phyloP scores from a whole-genome alignment of 1,140 invertebrate species.

The Diorhabda elongata region DNA sequence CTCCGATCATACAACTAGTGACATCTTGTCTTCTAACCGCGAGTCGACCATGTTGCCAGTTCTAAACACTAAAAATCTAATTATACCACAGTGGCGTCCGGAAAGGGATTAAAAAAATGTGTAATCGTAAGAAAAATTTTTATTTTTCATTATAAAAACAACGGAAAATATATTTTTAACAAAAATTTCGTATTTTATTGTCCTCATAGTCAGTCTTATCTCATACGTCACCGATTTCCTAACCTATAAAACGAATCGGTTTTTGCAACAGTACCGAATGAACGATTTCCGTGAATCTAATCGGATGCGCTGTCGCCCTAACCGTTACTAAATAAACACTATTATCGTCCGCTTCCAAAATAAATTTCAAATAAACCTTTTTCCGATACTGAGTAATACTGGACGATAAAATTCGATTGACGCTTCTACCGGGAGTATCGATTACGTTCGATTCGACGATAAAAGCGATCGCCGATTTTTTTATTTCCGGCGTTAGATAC shows the following conservation, averaged over 20 bases:
- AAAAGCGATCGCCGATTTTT: constrained; percentile 1
- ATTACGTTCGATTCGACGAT: neutral
- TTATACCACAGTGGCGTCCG: no score
- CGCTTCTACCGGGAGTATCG: neutral
- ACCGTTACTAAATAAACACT: constrained; percentile 4
- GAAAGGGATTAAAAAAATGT: no score
- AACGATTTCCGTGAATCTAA: neutral
- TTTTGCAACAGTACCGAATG: neutral
- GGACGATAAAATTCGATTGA: neutral
- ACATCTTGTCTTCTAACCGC: no score
- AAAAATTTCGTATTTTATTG: no score
- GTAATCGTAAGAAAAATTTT: no score
- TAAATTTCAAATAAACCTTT: constrained; percentile 5
- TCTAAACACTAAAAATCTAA: no score
- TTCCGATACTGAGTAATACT: neutral
- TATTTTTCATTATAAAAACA: no score
- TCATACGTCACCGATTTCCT: no score
- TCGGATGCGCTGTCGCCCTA: neutral
- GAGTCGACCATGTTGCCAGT: no score
- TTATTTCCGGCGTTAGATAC: constrained; percentile 1
- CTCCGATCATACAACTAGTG: no score
- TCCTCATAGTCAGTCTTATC: no score
- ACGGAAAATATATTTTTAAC: no score
- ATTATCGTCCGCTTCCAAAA: neutral
- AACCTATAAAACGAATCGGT: neutral